Conservation (phyloP, 2,888 invertebrate genomes). For the Siphlonurus alternatus region DNA sequence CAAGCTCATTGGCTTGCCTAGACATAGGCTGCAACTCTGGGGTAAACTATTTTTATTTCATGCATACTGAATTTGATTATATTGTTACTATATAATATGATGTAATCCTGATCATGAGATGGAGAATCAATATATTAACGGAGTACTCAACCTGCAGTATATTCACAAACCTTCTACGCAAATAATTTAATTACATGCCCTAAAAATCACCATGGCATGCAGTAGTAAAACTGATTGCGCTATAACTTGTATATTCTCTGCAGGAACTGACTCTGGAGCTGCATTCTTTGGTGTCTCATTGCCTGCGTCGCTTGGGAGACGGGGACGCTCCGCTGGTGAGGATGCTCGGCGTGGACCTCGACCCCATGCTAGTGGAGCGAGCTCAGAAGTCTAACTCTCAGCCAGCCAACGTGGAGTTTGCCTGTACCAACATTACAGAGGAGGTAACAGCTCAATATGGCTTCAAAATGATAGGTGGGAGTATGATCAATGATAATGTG, state of each 20-base stretch:
- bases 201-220: too few relatives aligned
- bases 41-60: constrained; percentile 25
- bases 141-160: too few relatives aligned
- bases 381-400: constrained; percentile 36
- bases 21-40: constrained; percentile 71
- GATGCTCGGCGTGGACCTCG: constrained; percentile 59
- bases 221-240: too few relatives aligned
- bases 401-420: constrained; percentile 32
- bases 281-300: constrained; percentile 16
- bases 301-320: neutral
- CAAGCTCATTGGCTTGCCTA: constrained; percentile 38
- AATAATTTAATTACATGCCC: too few relatives aligned
- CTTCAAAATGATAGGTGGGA: too few relatives aligned
- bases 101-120: too few relatives aligned
- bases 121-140: too few relatives aligned
- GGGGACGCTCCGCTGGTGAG: constrained; percentile 15
- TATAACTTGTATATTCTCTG: too few relatives aligned
- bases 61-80: constrained; percentile 6
- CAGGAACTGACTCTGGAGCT: constrained; percentile 48
- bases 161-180: too few relatives aligned
- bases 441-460: constrained; percentile 17
- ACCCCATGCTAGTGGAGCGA: constrained; percentile 46
- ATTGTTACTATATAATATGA: constrained; percentile 8
- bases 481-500: too few relatives aligned
- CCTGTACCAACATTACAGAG: constrained; percentile 42